Evolutionary conservation across 53 echinoderm and acorn worm species (phyloP).

Genomic region (Paelopatides confundens): DNA sequence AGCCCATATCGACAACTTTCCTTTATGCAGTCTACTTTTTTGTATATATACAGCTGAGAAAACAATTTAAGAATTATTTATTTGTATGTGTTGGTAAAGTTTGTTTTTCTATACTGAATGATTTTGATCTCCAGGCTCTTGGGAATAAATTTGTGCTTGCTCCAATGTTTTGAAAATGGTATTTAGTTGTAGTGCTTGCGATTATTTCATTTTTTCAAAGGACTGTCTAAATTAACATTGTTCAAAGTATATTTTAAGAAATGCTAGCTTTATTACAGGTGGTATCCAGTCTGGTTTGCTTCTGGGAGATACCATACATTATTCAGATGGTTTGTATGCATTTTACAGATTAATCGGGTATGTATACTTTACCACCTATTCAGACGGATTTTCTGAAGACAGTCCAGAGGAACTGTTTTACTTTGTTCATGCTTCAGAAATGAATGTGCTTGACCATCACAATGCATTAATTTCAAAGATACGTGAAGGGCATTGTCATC

Average conservation of each 20-base stretch:
- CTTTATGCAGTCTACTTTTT: background rate
- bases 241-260: constrained; percentile 27
- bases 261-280: constrained; percentile 53
- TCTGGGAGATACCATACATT: background rate
- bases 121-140: constrained; percentile 1
- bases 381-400: constrained; percentile 32
- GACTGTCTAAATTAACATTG: constrained; percentile 37
- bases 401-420: constrained; percentile 46
- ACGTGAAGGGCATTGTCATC: constrained; percentile 41
- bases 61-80: constrained; percentile 16
- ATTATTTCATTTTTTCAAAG: constrained; percentile 52
- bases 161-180: constrained; percentile 27
- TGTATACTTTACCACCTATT: constrained; percentile 49
- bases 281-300: constrained; percentile 13
- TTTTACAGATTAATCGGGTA: constrained; percentile 61
- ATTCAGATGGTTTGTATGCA: constrained; percentile 24
- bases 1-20: constrained; percentile 49
- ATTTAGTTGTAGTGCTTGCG: constrained; percentile 58
- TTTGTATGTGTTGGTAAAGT: constrained; percentile 13
- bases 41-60: constrained; percentile 57
- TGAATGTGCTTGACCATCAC: constrained; percentile 31
- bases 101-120: background rate
- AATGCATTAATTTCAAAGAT: constrained; percentile 6
- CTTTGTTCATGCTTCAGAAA: background rate
- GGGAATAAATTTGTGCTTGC: background rate